phyloP scores from a whole-genome alignment of 2,888 invertebrate species.

The Sinohyriopsis cumingii region DNA sequence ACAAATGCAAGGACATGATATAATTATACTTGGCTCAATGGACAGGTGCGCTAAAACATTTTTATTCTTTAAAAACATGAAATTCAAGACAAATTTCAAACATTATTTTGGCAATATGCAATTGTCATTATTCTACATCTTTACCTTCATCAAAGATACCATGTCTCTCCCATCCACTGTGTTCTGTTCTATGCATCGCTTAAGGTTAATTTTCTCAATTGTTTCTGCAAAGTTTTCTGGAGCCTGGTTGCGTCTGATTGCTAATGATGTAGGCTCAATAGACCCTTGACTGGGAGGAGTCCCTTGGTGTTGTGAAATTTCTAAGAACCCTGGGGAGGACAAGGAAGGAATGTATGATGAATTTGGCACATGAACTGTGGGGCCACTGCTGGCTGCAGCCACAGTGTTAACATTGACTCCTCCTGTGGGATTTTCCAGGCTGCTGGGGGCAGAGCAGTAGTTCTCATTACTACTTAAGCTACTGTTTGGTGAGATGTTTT shows the following conservation, averaged over 20 bases:
- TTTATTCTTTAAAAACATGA: background rate
- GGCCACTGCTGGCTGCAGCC: background rate
- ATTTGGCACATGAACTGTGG: background rate
- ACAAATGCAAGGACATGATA: no score
- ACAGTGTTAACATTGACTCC: no score
- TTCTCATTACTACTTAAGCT: slow-evolving; percentile 1
- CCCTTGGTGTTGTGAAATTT: background rate
- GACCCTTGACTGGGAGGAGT: background rate
- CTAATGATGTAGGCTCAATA: background rate
- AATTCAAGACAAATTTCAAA: background rate
- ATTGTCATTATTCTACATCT: background rate
- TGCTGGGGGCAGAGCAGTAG: slow-evolving; percentile 10
- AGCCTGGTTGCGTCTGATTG: slow-evolving; percentile 1
- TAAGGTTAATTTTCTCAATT: slow-evolving; percentile 44
- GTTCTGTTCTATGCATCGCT: slow-evolving; percentile 42
- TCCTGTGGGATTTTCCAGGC: slow-evolving; percentile 1
- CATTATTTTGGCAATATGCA: background rate
- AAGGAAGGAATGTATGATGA: no score
- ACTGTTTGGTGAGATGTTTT: no score
- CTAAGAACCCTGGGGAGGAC: background rate
- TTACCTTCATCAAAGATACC: slow-evolving; percentile 46
- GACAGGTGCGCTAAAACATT: no score
- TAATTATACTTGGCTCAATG: no score
- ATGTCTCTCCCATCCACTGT: slow-evolving; percentile 44
- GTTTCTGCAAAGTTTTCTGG: slow-evolving; percentile 36